Base-by-base conservation (phyloP, 2,888 invertebrate genomes). In the Diplazon laetatorius region DNA sequence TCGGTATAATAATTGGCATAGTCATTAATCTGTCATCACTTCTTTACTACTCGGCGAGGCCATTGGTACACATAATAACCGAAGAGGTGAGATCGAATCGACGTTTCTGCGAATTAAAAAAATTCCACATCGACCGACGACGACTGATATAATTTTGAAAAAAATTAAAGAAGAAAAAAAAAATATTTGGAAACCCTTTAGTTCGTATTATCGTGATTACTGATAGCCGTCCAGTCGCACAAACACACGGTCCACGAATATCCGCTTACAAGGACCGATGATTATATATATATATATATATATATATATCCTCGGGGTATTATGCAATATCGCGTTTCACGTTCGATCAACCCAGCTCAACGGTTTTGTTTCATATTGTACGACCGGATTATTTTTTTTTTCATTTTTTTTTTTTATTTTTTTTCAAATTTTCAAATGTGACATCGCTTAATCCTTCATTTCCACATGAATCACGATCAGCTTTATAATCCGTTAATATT, bases 1-100 rank as follows among this genome's bases (percentile, higher is more conserved):
- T 93, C 84, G 95, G 95, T n/a, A 94, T 95, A 78, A 84, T 93
- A 10, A 91, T 93, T 46, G 94, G 94, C 2, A 93, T 94, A 55
- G 91, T 86, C 1, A 86, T 92, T 9, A 93, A 93, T 83, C 84
- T 94, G 4, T 48, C 92, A 0, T 91, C 92, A 73, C 88, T 94
- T 6, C 84, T 94, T 14, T 93, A 93, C 83, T 89, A 91, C 16
- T 91, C 92, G 8, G 93, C 93, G 0, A 87, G 93, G 52, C 94
- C 94, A 0, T 79, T 87, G 14, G 85, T 92, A 1, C 48, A 78
- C 4, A 83, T 77, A 9, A 77, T 73, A 9, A 52, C 80, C 4
- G 79, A 85, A 60, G 83, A 86, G 87, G 87, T 88, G 44, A 73
- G 66, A 50, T 30, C 16, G 16, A 44, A n/a, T n/a, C n/a, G n/a